Conservation (phyloP, 2,797 vertebrate genomes). For the Anguilla marmorata region DNA sequence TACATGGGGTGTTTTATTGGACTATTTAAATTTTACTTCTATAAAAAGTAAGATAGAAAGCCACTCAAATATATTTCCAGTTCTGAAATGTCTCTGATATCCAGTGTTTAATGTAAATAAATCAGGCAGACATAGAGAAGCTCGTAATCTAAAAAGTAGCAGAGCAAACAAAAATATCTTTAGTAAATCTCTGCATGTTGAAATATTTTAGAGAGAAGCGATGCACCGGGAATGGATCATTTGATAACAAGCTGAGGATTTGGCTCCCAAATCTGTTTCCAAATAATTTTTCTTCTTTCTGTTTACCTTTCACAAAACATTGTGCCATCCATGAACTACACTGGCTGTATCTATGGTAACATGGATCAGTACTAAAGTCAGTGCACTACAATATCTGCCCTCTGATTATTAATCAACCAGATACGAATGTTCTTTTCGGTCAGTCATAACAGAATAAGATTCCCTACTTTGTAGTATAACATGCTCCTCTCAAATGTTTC, state of each 20-base stretch:
- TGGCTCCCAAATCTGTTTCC: conserved; percentile 27
- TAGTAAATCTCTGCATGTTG: conserved; percentile 4
- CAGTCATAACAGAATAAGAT: conserved; percentile 27
- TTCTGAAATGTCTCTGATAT: background rate
- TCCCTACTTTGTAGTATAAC: background rate
- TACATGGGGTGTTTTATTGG: background rate
- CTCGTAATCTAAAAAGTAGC: background rate
- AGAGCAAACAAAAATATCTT: background rate
- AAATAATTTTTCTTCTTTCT: conserved; percentile 34
- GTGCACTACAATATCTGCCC: conserved; percentile 41
- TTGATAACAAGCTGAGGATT: conserved; percentile 16
- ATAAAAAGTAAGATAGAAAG: background rate
- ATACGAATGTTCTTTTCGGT: conserved; percentile 28
- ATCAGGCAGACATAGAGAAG: background rate
- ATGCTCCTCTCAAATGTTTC: background rate
- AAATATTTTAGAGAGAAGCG: conserved; percentile 27
- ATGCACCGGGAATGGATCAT: background rate
- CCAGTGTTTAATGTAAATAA: background rate
- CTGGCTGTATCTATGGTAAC: conserved; percentile 39
- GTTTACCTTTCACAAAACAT: conserved; percentile 42
- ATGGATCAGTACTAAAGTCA: conserved; percentile 39
- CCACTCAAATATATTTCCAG: background rate
- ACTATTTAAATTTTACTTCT: background rate
- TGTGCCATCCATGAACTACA: conserved; percentile 35
- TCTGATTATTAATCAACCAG: conserved; percentile 25